Percentiles rank a stretch among this genome's conserved stretches.
phyloP scores from a whole-genome alignment of 2,797 vertebrate species.

The Argyrosomus regius region DNA sequence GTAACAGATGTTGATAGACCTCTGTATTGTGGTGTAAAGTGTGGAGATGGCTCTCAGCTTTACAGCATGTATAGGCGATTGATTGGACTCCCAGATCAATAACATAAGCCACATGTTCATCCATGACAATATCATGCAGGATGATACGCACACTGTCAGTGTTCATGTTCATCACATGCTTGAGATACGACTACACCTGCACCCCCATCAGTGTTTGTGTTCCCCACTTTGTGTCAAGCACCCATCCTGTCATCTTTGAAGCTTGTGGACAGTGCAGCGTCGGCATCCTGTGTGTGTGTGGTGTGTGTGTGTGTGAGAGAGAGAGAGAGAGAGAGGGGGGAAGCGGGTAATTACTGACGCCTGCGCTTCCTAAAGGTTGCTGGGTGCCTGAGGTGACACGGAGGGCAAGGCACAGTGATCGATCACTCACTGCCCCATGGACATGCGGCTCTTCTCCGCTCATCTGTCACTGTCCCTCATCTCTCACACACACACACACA shows the following conservation, averaged over 20 bases:
- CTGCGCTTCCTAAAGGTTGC: slow-evolving; percentile 81
- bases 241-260: slow-evolving; percentile 61
- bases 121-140: slow-evolving; percentile 9
- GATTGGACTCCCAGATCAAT: slow-evolving; percentile 57
- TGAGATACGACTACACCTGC: slow-evolving; percentile 20
- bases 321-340: neutral
- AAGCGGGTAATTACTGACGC: slow-evolving; percentile 77
- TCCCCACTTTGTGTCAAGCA: slow-evolving; percentile 59
- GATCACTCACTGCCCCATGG: slow-evolving; percentile 74
- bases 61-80: slow-evolving; percentile 45
- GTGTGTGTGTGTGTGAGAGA: slow-evolving; percentile 32
- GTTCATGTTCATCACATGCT: slow-evolving; percentile 54
- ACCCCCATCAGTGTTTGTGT: slow-evolving; percentile 37
- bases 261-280: slow-evolving; percentile 62
- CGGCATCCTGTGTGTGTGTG: slow-evolving; percentile 49
- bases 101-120: slow-evolving; percentile 32
- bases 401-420: slow-evolving; percentile 77
- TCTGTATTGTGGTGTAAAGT: neutral
- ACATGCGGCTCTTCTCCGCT: slow-evolving; percentile 64
- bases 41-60: neutral
- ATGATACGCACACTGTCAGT: slow-evolving; percentile 40
- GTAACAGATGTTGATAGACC: neutral
- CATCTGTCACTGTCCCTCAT: slow-evolving; percentile 79
- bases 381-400: slow-evolving; percentile 76
- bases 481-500: slow-evolving; percentile 20